Percentiles rank a stretch among this genome's conserved stretches.
Evolutionary conservation across 30 jellyfish, hydroid and myxozoan genomes (phyloP).

Genomic region (Cassiopea andromeda): DNA sequence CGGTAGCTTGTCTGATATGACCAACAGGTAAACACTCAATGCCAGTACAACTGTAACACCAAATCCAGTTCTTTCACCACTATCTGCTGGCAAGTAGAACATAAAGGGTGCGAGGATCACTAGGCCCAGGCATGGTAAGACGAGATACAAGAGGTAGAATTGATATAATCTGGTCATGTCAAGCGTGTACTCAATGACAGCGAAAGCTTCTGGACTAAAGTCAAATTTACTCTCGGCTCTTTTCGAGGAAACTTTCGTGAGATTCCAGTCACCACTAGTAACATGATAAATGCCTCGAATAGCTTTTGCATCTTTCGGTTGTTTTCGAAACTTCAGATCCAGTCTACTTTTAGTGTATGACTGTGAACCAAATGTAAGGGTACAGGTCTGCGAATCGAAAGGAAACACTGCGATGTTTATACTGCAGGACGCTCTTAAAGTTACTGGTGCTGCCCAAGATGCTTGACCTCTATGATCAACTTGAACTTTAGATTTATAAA

Average conservation of each 20-base stretch:
- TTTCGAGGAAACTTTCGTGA: conserved; percentile 18
- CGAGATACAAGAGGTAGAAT: conserved; percentile 75
- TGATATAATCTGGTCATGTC: conserved; percentile 42
- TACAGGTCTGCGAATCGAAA: conserved; percentile 62
- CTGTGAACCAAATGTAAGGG: conserved; percentile 60
- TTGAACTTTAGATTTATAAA: conserved; percentile 45
- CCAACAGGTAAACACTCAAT: conserved; percentile 86
- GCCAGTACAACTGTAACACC: conserved; percentile 84
- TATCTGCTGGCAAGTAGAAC: conserved; percentile 86
- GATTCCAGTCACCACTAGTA: conserved; percentile 61
- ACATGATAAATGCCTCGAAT: conserved; percentile 29
- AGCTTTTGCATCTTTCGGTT: conserved; percentile 50
- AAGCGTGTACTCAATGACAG: conserved; percentile 47
- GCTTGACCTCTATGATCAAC: conserved; percentile 29
- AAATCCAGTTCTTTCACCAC: conserved; percentile 94
- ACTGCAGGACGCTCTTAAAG: conserved; percentile 50
- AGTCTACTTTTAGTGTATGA: conserved; percentile 54
- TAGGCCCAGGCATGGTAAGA: conserved; percentile 79
- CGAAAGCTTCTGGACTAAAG: conserved; percentile 52
- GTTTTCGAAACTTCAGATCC: conserved; percentile 25
- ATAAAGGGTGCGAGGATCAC: conserved; percentile 56
- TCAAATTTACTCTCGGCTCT: conserved; percentile 8
- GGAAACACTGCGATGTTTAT: conserved; percentile 63
- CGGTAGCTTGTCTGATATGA: conserved; percentile 88
- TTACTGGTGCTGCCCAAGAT: conserved; percentile 56